A percentile compares a stretch with the other conserved stretches of the same genome.
These are phyloP conservation scores for Scolopax bukidnonensis DNA, from an alignment of 2,797 vertebrate genomes.

Conservation along the genomic window DNA sequence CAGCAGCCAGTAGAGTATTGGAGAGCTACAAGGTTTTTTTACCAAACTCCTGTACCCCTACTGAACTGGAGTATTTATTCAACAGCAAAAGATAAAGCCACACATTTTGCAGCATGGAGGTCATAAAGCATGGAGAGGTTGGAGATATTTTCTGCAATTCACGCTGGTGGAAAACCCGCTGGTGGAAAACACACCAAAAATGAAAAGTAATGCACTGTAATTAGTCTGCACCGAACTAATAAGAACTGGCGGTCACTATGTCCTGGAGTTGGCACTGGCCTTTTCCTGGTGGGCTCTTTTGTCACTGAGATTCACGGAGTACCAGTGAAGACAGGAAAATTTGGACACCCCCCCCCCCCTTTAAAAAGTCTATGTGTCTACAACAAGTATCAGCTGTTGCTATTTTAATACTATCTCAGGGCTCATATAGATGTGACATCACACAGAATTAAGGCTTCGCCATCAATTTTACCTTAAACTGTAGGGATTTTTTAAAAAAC, in stretches of 20 bases:
- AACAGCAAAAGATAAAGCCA: background rate
- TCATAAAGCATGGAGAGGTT: background rate
- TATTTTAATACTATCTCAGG: conserved; percentile 71
- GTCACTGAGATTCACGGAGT: background rate
- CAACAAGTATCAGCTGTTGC: conserved; percentile 74
- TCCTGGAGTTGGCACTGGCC: background rate
- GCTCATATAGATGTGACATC: conserved; percentile 73
- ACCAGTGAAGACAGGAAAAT: background rate
- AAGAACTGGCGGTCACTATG: background rate
- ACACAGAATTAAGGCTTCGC: conserved; percentile 62
- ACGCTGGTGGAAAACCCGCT: background rate
- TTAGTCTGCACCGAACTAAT: background rate
- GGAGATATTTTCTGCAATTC: background rate
- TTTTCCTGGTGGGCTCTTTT: conserved; percentile 19
- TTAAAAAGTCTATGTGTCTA: conserved; percentile 27
- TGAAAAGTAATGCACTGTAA: background rate
- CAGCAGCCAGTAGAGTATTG: background rate
- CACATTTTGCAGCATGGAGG: background rate
- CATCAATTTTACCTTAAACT: conserved; percentile 71
- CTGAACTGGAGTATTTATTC: background rate
- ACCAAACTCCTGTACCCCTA: background rate
- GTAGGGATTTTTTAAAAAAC: conserved; percentile 71
- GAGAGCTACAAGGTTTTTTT: background rate
- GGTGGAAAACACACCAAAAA: background rate
- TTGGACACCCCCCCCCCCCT: background rate